These are phyloP conservation scores for Muntiacus reevesi DNA, from an alignment of 2,113 vertebrate species.

Conservation along the genomic window DNA sequence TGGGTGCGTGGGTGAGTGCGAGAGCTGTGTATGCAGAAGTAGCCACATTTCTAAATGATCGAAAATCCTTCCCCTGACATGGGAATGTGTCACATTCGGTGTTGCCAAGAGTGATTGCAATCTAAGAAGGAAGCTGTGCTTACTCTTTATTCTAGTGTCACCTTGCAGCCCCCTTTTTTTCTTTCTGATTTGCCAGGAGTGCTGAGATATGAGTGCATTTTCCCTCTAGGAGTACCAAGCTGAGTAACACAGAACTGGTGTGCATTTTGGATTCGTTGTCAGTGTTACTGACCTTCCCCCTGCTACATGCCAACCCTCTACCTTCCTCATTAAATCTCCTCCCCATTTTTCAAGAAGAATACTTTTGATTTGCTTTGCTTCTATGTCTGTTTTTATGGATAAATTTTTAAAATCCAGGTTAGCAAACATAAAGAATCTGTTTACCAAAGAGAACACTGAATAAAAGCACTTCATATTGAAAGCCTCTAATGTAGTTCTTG, in stretches of 20 bases:
- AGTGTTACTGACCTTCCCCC: not conserved
- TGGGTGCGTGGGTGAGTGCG: not conserved
- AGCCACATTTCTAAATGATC: not conserved
- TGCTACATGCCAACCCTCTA: not conserved
- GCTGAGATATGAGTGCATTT: not conserved
- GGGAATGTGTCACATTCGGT: not conserved
- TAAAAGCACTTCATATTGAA: conserved; percentile 5
- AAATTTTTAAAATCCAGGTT: not conserved
- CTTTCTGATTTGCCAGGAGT: not conserved
- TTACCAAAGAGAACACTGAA: not conserved
- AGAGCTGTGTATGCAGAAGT: not conserved
- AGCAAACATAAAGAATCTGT: not conserved
- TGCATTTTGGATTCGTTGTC: not conserved
- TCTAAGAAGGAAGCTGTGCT: not conserved
- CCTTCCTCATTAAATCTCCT: not conserved
- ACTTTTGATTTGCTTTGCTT: not conserved
- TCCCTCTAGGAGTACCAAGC: not conserved
- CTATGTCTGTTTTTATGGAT: not conserved
- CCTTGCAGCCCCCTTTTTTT: not conserved
- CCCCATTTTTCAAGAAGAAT: not conserved
- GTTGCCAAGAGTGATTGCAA: not conserved
- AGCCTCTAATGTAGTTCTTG: not conserved
- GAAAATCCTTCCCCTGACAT: not conserved
- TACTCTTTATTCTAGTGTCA: not conserved
- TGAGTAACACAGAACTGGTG: not conserved